These are phyloP conservation scores for western clawed frog (Xenopus tropicalis) DNA, from an alignment of 2,113 vertebrate species.

Conservation along the genomic window DNA sequence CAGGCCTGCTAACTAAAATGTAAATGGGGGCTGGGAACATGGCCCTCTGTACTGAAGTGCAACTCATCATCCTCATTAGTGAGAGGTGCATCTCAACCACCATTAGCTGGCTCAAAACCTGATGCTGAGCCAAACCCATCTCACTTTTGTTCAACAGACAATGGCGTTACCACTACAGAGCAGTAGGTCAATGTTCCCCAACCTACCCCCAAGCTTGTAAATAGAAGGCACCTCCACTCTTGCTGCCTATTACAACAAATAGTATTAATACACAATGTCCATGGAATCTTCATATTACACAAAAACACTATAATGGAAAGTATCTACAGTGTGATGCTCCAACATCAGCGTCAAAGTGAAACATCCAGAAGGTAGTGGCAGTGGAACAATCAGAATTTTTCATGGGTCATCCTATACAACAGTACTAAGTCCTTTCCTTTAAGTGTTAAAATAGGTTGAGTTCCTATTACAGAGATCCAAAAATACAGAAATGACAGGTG, in stretches of 20 bases:
- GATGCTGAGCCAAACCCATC: too few species aligned
- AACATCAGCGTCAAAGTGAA: not conserved
- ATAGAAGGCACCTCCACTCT: too few species aligned
- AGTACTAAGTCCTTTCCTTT: not conserved
- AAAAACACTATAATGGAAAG: constrained; percentile 6
- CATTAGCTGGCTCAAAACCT: too few species aligned
- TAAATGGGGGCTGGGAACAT: too few species aligned
- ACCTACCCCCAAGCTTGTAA: too few species aligned
- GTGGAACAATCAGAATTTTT: not conserved
- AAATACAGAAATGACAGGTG: not conserved
- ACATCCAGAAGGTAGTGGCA: constrained; percentile 10
- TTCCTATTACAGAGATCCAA: constrained; percentile 28
- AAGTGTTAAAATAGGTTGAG: constrained; percentile 8
- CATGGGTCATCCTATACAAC: not conserved
- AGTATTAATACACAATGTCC: constrained; percentile 28
- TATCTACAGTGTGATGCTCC: constrained; percentile 6
- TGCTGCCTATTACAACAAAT: constrained; percentile 23
- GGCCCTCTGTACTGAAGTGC: too few species aligned
- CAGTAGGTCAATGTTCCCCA: too few species aligned
- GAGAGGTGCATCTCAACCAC: too few species aligned
- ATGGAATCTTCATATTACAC: not conserved
- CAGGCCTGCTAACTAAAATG: too few species aligned
- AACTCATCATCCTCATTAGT: too few species aligned
- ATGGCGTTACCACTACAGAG: too few species aligned
- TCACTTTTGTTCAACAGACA: too few species aligned